Conservation (phyloP, 2,888 invertebrate genomes). For the Tachina grossa region DNA sequence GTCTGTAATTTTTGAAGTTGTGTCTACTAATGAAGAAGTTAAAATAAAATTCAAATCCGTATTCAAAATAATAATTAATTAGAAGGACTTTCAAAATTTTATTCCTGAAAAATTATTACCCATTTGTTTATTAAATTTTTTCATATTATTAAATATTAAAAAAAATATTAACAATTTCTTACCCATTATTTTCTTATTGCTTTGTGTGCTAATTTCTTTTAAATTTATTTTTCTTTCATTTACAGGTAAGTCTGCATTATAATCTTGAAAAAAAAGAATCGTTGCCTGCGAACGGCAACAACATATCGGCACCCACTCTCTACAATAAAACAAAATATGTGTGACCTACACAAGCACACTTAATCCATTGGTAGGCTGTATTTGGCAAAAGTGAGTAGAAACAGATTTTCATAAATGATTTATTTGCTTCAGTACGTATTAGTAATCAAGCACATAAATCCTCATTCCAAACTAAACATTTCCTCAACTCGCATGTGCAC, state of each 20-base stretch:
- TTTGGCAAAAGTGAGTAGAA: slow-evolving; percentile 58
- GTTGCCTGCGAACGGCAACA: not conserved
- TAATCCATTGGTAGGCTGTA: not conserved
- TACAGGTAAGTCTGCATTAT: slow-evolving; percentile 53
- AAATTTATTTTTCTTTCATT: slow-evolving; percentile 55
- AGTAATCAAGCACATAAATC: slow-evolving; percentile 63
- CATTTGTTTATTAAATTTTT: not conserved
- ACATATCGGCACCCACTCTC: slow-evolving; percentile 2
- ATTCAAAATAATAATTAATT: too few species aligned
- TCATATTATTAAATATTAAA: not conserved
- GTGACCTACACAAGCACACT: slow-evolving; percentile 31
- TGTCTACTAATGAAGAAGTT: too few species aligned
- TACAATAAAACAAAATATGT: slow-evolving; percentile 15
- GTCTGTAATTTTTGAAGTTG: too few species aligned
- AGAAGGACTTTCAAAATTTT: too few species aligned
- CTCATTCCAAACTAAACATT: slow-evolving; percentile 5
- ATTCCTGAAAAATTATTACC: too few species aligned
- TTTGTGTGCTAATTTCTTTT: slow-evolving; percentile 10
- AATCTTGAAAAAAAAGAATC: slow-evolving; percentile 26
- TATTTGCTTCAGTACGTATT: slow-evolving; percentile 63
- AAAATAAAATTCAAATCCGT: too few species aligned
- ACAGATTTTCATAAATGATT: slow-evolving; percentile 69
- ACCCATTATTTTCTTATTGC: not conserved
- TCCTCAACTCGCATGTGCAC: not conserved
- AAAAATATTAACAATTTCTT: not conserved